These are phyloP conservation scores for Allolobophora icterica DNA, from an alignment of 2,888 invertebrate species.

Conservation along the genomic window DNA sequence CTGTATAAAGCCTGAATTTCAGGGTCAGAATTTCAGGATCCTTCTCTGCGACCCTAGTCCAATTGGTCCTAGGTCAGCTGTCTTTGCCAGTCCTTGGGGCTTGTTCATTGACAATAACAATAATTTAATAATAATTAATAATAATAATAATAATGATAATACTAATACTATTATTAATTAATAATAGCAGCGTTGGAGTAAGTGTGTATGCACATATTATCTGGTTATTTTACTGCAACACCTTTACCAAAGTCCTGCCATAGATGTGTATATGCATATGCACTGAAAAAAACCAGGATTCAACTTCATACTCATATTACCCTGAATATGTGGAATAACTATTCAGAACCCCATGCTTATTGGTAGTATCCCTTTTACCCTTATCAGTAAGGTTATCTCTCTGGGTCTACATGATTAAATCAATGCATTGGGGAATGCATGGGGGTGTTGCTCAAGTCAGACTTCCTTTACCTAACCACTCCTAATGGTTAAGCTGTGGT, in stretches of 20 bases:
- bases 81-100: no score
- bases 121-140: no score
- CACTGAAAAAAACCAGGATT: not conserved
- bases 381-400: not conserved
- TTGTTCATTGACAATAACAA: no score
- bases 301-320: not conserved
- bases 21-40: no score
- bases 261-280: not conserved
- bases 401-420: not conserved
- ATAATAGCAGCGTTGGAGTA: not conserved
- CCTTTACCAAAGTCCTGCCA: not conserved
- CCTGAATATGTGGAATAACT: not conserved
- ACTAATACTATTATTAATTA: no score
- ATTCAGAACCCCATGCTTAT: not conserved
- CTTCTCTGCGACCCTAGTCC: no score
- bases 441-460: not conserved
- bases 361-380: not conserved
- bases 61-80: no score
- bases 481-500: not conserved
- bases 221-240: not conserved
- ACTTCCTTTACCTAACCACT: not conserved
- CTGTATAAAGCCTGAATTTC: no score
- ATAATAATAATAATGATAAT: no score
- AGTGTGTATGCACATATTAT: not conserved
- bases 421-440: slow-evolving; percentile 17